Conservation (phyloP, 1,140 invertebrate genomes). For the Cotesia glomerata region DNA sequence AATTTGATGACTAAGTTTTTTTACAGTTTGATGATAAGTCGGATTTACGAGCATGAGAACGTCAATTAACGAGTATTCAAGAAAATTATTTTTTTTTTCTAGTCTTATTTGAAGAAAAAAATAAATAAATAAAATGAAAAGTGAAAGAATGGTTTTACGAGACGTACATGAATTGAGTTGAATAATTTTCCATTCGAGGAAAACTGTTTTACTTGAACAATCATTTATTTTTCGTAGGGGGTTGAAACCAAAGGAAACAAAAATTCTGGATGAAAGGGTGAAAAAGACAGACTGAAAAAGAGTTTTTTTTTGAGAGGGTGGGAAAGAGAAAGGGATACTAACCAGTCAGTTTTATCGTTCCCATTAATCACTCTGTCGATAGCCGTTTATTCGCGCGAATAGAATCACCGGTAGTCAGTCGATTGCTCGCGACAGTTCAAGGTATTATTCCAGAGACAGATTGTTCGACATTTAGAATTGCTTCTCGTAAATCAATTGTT, state of each 20-base stretch:
- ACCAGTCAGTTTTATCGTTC: conserved; percentile 31
- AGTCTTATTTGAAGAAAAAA: neutral
- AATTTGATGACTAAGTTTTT: no score
- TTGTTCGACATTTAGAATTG: conserved; percentile 30
- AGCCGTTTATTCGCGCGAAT: conserved; percentile 32
- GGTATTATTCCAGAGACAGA: conserved; percentile 28
- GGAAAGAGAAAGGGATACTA: conserved; percentile 17
- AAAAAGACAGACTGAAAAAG: neutral
- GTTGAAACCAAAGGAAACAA: neutral
- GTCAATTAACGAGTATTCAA: neutral
- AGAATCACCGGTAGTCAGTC: conserved; percentile 26
- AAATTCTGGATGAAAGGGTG: neutral
- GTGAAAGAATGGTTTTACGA: neutral
- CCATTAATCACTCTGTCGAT: conserved; percentile 34
- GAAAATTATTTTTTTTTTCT: neutral
- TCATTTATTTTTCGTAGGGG: conserved; percentile 12
- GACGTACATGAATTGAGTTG: neutral
- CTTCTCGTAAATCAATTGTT: conserved; percentile 24
- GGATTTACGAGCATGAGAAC: no score
- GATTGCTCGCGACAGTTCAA: conserved; percentile 27
- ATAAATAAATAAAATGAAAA: neutral
- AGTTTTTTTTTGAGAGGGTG: conserved; percentile 11
- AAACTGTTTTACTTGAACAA: conserved; percentile 20
- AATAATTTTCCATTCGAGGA: conserved; percentile 18
- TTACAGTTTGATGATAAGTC: no score